Conservation (phyloP, 2,113 vertebrate species). For the Xiphias gladius region DNA sequence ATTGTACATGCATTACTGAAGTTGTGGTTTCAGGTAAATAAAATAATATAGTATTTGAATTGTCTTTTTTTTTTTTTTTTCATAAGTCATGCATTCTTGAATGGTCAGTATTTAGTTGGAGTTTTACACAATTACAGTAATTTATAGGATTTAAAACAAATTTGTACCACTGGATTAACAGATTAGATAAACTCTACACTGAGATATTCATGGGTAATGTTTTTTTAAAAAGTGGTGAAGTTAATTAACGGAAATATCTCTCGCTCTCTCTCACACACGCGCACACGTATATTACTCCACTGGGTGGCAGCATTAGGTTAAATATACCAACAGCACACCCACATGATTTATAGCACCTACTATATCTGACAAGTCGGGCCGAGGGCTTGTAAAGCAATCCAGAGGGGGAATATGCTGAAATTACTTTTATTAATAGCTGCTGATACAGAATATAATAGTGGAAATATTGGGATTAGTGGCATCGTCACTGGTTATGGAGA, state of each 20-base stretch:
- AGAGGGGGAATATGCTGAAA: not conserved
- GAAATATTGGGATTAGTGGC: not conserved
- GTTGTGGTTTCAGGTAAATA: constrained; percentile 95
- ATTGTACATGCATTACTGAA: constrained; percentile 87
- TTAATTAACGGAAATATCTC: no score
- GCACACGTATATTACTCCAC: no score
- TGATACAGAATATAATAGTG: not conserved
- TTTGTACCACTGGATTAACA: no score
- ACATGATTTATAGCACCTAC: constrained; percentile 13
- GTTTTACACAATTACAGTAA: no score
- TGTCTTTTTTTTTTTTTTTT: constrained; percentile 7
- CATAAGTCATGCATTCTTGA: not conserved
- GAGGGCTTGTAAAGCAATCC: not conserved
- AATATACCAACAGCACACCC: not conserved
- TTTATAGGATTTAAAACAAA: no score
- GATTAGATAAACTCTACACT: no score
- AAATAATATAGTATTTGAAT: constrained; percentile 82
- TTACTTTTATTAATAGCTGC: not conserved
- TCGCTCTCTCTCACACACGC: no score
- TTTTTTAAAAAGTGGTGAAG: not conserved
- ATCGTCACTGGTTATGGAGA: not conserved
- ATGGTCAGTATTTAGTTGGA: not conserved
- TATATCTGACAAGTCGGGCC: constrained; percentile 5
- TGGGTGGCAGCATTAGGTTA: constrained; percentile 57
- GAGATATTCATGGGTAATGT: no score